Evolutionary conservation across 2,888 invertebrate genomes (phyloP), one percentile per base, ranked within the genome.

Genomic region (Brenthis ino): DNA sequence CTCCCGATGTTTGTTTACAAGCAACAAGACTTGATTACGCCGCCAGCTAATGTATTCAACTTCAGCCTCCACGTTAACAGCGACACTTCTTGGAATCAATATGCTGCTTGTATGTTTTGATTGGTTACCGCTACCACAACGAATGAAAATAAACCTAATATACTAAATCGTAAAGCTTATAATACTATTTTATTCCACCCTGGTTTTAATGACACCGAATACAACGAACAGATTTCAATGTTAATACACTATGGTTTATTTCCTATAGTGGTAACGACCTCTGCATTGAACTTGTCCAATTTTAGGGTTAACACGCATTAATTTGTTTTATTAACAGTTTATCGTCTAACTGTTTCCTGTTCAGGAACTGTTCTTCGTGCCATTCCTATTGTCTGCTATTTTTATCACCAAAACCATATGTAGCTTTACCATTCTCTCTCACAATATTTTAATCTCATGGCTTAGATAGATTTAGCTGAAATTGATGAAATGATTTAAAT

Each of bases 71-170:
- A 91, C 91, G 93, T 91, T 92, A 91, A 92, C 93, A 91, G 91
- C 91, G 93, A 93, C 93, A 93, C 93, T 93, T 93, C 93, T 92
- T 91, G 89, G 93, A 93, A 93, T 93, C 93, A 93, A 93, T 93
- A 93, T 91, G 92, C 90, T 92, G 89, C 91, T 91, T 91, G 93
- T 92, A 92, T 92, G 93, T 93, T 93, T 93, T 93, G 93, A 93
- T 92, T 92, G 91, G 90, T 87, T 90, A 82, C 81, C 83, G 82
- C 80, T 77, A 75, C 72, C 75, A 74, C 74, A 75, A 74, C 83
- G 81, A 83, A 77, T 79, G 79, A 83, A 86, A 82, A 76, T 77
- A 79, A 78, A 81, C 85, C 85, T 82, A 86, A 85, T 76, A 76
- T 69, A 63, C 75, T 74, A 75, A 72, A 77, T 76, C 78, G 82